Evolutionary conservation across 1,140 invertebrate species (phyloP), one percentile per base, ranked within the genome.

Genomic region (Pogonognathellus flavescens): DNA sequence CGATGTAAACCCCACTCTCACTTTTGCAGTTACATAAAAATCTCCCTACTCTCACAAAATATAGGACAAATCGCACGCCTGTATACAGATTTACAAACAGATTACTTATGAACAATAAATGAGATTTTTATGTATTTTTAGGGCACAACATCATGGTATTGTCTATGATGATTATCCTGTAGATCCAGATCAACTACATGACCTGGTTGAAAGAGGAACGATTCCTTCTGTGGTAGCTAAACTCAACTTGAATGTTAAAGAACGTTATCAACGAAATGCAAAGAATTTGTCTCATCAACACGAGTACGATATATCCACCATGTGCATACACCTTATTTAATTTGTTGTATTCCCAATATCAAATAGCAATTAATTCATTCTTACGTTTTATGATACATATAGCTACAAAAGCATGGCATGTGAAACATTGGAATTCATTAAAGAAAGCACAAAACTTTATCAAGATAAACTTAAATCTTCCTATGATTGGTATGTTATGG

Each of bases 121-220:
- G n/a, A n/a, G n/a, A 13, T 72, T 76, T 72, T 31, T 13, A 41
- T n/a, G 31, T 52, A 22, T 9, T 55, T n/a, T 25, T 25, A 88
- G 85, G 25, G 88, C 86, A 5, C 88, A 88, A 50, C 60, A 82
- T 50, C 84, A 85, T 52, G 88, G 88, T 7, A 53, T 83, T 2
- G 81, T 88, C 6, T 87, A 87, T 66, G 88, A 88, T 59, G 82
- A 85, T 66, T 88, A 86, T 55, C 88, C 88, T n/a, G 6, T 76
- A 11, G 57, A 86, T 41, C 49, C 62, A 6, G 55, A 76, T 3
- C 81, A 87, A 18, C 41, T 87, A 16, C 83, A 87, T 52, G 85
- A 87, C 50, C 41, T 88, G 0, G n/a, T 85, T 16, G 83, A 87
- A 49, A 20, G 86, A 50, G 88, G 86, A 20, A 25, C 86, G 6